Evolutionary conservation across 2,888 invertebrate species (phyloP).

Genomic region (Drosophila quinaria): DNA sequence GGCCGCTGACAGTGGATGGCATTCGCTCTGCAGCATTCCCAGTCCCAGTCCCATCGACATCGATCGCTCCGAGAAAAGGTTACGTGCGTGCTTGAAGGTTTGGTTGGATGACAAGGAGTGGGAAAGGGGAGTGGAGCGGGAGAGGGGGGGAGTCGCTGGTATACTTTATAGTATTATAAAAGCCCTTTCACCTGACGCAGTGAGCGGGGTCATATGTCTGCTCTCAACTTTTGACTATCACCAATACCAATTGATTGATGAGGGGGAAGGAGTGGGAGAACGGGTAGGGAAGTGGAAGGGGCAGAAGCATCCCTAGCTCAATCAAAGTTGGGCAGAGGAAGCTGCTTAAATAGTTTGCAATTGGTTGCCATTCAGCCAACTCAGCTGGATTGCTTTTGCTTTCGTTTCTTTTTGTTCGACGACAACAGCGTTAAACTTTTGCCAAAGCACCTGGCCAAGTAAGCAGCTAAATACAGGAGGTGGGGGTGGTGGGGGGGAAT

Average conservation of each 20-base stretch:
- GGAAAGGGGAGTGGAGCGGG: background rate
- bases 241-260: slow-evolving; percentile 69
- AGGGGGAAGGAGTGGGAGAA: background rate
- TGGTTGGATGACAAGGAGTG: background rate
- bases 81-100: slow-evolving; percentile 50
- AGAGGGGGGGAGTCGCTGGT: slow-evolving; percentile 45
- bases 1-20: slow-evolving; percentile 64
- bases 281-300: background rate
- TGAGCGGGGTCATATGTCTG: slow-evolving; percentile 50
- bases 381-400: slow-evolving; percentile 60
- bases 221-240: slow-evolving; percentile 58
- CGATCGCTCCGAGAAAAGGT: slow-evolving; percentile 49
- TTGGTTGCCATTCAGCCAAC: slow-evolving; percentile 62
- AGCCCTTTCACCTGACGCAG: slow-evolving; percentile 60
- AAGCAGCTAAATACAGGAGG: slow-evolving; percentile 3
- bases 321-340: slow-evolving; percentile 11
- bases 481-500: too few species aligned
- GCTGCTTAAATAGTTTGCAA: slow-evolving; percentile 65
- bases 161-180: slow-evolving; percentile 79
- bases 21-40: slow-evolving; percentile 17
- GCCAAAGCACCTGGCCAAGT: slow-evolving; percentile 21
- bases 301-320: background rate
- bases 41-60: slow-evolving; percentile 26
- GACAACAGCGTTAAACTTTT: slow-evolving; percentile 58
- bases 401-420: slow-evolving; percentile 35